These are phyloP conservation scores for Sylvilagus floridanus DNA, from an alignment of 2,797 vertebrate genomes.

Conservation along the genomic window DNA sequence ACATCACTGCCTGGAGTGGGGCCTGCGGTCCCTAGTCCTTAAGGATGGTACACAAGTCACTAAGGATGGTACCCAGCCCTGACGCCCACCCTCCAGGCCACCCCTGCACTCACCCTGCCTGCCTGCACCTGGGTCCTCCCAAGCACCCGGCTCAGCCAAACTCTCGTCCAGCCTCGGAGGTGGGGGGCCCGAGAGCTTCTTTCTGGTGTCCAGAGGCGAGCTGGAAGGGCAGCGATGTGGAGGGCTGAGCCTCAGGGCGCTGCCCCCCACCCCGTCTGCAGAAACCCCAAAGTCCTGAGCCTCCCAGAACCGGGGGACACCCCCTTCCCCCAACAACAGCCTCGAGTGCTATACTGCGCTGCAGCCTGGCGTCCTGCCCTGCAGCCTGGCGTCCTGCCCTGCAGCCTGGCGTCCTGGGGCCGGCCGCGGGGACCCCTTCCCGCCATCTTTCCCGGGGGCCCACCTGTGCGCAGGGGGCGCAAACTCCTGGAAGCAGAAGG, in stretches of 20 bases:
- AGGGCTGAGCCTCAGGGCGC: background rate
- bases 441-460: background rate
- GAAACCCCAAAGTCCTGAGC: background rate
- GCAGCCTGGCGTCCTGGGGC: background rate
- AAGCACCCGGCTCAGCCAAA: conserved; percentile 19
- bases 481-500: conserved; percentile 91
- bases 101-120: conserved; percentile 67
- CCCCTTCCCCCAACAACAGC: too few relatives aligned
- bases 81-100: fast-evolving
- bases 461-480: conserved; percentile 85
- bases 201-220: conserved; percentile 80
- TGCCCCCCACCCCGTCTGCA: background rate
- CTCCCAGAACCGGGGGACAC: background rate
- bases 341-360: background rate
- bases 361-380: background rate
- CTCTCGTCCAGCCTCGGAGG: conserved; percentile 67
- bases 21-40: conserved; percentile 38
- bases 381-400: background rate
- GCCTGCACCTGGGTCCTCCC: conserved; percentile 62
- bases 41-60: background rate
- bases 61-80: background rate
- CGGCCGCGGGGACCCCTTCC: background rate
- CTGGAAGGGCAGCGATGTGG: conserved; percentile 70
- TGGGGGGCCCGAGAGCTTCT: conserved; percentile 58
- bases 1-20: conserved; percentile 57